Conservation (phyloP, 2,888 invertebrate genomes). For the Agrotis puta region DNA sequence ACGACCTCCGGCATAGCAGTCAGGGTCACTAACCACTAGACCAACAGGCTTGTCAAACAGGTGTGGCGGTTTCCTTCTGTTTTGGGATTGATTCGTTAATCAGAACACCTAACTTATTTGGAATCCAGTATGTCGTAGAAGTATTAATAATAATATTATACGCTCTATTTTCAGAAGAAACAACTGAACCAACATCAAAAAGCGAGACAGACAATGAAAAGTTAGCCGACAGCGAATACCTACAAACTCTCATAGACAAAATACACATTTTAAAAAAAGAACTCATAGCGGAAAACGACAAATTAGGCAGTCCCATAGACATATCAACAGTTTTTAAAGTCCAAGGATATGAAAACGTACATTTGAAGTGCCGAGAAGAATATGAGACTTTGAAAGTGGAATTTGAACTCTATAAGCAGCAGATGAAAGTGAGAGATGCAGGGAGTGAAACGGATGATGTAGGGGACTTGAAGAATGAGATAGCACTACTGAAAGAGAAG, state of each 20-base stretch:
- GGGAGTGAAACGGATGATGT: slow-evolving; percentile 78
- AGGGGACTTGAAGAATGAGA: slow-evolving; percentile 91
- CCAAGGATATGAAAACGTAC: slow-evolving; percentile 84
- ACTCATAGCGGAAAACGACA: slow-evolving; percentile 91
- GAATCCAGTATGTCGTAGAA: too few relatives aligned
- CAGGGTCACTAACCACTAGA: too few relatives aligned
- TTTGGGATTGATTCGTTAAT: too few relatives aligned
- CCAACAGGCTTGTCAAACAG: too few relatives aligned
- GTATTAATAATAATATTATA: too few relatives aligned
- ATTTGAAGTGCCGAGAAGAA: slow-evolving; percentile 92
- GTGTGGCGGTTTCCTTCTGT: too few relatives aligned
- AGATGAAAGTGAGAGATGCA: slow-evolving; percentile 72
- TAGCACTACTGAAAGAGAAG: slow-evolving; percentile 93
- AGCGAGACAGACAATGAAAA: slow-evolving; percentile 88
- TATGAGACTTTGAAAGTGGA: slow-evolving; percentile 92
- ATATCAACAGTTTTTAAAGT: slow-evolving; percentile 89
- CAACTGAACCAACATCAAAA: slow-evolving; percentile 73
- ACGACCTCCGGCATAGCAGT: too few relatives aligned
- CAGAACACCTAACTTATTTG: too few relatives aligned
- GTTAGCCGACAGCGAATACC: slow-evolving; percentile 86
- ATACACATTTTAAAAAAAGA: slow-evolving; percentile 92
- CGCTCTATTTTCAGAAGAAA: slow-evolving; percentile 33
- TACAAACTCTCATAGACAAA: slow-evolving; percentile 92
- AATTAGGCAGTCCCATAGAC: slow-evolving; percentile 91
- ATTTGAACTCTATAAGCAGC: slow-evolving; percentile 92